Evolutionary conservation across 2,113 vertebrate genomes (phyloP).

Genomic region (Plecotus auritus): DNA sequence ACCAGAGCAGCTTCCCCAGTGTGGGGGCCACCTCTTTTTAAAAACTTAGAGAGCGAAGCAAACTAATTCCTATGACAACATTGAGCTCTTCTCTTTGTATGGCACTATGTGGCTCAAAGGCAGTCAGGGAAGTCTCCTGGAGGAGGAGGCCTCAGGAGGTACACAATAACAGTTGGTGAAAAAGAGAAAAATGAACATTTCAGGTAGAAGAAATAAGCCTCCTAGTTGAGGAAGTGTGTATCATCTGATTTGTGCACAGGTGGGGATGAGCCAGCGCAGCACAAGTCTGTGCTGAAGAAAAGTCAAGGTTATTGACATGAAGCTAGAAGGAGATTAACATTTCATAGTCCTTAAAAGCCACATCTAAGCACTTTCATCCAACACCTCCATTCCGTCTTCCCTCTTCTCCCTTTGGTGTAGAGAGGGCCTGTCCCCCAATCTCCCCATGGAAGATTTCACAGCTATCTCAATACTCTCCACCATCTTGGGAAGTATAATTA

Average conservation of each 20-base stretch:
- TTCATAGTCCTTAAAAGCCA: neutral
- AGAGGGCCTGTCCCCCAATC: too few species aligned
- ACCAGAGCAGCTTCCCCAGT: rapidly evolving
- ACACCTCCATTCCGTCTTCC: neutral
- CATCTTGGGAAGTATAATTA: neutral
- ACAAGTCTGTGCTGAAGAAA: neutral
- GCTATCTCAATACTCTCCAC: neutral
- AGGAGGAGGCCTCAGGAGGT: neutral
- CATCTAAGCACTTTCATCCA: neutral
- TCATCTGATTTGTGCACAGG: rapidly evolving
- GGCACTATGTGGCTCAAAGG: neutral
- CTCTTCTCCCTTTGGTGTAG: neutral
- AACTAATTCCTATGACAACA: neutral
- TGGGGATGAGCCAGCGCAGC: neutral
- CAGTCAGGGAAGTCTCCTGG: neutral
- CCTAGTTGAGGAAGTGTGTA: neutral
- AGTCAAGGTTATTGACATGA: too few species aligned
- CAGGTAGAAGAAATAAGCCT: neutral
- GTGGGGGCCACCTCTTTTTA: neutral
- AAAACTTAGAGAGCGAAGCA: neutral
- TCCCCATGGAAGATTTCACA: neutral
- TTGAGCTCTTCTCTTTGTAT: neutral
- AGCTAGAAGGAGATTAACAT: neutral
- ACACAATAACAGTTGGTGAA: neutral
- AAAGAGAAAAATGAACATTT: neutral